Base-by-base conservation (phyloP, 2,797 vertebrate genomes). In the Sebastes kiyomatsui region DNA sequence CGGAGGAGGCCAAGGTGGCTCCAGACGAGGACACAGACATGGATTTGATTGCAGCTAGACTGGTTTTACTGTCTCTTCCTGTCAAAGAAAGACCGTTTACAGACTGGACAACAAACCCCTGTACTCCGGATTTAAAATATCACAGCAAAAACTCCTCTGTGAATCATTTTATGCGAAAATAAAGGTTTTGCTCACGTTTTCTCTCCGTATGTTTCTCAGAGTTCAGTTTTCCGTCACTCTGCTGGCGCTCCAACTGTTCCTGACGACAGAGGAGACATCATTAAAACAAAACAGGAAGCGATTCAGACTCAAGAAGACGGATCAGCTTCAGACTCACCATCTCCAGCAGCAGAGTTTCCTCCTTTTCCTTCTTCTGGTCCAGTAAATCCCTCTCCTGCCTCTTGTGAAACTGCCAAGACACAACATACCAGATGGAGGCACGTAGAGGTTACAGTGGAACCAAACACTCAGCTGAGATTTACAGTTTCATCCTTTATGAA, bases 341-440 rank as follows among this genome's bases (percentile, higher is more conserved):
- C 95, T 98, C 97, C 91, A 98, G 93, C 83, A 98, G 95, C 55
- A 99, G 94, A 20, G 94, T 95, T 73, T 98, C 97, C 92, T 97
- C 97, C 93, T 96, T 97, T 84, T 98, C 97, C 90, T 97, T 99
- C 93, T 97, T 97, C 94, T 97, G 97, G 93, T 97, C 97, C 90
- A 98, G 92, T 60, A 98, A 92, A 90, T 97, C 96, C 90, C 95
- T 96, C 91, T 97, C 91, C 32, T 97, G 96, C 67, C 96, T 96
- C 96, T 97, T 98, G 87, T 97, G 97, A 94, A 97, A 98, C 97
- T 97, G 71, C 18, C 70, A 16, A 75, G 22, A 81, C 49, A 38
- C 12, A 54, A 69, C 8, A 79, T 16, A 71, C 5, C 22, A 38
- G 5, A 73, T 22, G 22, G 23, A 42, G 61, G 32, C 10, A 69